Base-by-base conservation (phyloP, 2,113 vertebrate genomes). In the Prionailurus bengalensis region DNA sequence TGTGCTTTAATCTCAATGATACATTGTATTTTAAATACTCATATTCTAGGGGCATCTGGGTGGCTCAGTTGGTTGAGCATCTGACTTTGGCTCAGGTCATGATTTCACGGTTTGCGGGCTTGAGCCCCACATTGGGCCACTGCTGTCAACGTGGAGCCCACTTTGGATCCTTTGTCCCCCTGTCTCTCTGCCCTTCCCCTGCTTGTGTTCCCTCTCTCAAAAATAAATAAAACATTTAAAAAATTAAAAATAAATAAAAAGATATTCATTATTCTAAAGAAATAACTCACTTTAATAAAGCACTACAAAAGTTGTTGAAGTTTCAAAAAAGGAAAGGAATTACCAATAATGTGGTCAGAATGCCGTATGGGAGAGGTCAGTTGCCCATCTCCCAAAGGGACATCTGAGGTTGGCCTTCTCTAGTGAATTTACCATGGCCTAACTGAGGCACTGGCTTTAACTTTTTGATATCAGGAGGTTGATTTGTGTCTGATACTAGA, bases 231-330 rank as follows among this genome's bases (percentile, higher is more conserved):
- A 61, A 61, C 58, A 25, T 61, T 23, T 23, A 61, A 61, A 13
- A 61, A 61, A 61, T 61, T 58, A 58, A 58, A 61, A 61, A 61
- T 61, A 25, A 8, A 61, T 25, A 61, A 61, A 61, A 61, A 25
- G 21, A 85, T 88, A 81, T 36, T 91, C 21, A 66, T 19, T 81
- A 81, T 78, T 95, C 92, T 85, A 89, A 92, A 63, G 45, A 88
- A 84, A 73, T 66, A 76, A 70, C 16, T 71, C 76, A 89, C 65
- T 97, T 94, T 94, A 84, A 51, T 66, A 95, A 94, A 80, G 27
- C 68, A 90, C 2, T 88, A 65, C 92, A 74, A 63, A 27, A 53
- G 0, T 45, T 86, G 7, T 88, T 45, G 31, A 39, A 39, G 16
- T 97, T 93, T 55, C 48, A 33, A 23, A 95, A 87, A 90, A 80